phyloP scores from a whole-genome alignment of 2,113 vertebrate genomes.

The Ancistrus triradiatus region DNA sequence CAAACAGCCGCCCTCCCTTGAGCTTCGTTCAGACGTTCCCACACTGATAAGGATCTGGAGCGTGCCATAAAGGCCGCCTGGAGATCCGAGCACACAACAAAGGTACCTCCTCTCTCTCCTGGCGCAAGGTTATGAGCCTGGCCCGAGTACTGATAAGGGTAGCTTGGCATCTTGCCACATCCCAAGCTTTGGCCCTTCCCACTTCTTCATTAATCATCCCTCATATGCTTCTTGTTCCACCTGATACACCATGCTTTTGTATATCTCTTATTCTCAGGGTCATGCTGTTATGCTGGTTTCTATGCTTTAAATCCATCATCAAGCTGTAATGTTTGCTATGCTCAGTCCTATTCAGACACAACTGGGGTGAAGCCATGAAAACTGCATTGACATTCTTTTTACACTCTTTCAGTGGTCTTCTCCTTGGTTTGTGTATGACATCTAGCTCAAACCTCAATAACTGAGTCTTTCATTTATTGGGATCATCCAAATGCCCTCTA shows the following conservation, averaged over 20 bases:
- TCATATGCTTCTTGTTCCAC: slow-evolving; percentile 15
- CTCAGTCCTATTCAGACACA: background rate
- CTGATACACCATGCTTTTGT: slow-evolving; percentile 16
- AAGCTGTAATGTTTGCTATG: background rate
- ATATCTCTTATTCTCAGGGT: slow-evolving; percentile 2
- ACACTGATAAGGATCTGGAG: slow-evolving; percentile 52
- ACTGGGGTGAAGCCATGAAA: background rate
- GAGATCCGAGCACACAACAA: slow-evolving; percentile 51
- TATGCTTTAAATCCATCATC: background rate
- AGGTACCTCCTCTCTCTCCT: slow-evolving; percentile 34
- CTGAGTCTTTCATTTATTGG: no score
- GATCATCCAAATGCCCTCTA: no score
- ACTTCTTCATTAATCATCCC: slow-evolving; percentile 5
- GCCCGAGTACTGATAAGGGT: slow-evolving; percentile 41
- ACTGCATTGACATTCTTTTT: no score
- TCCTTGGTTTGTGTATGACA: no score
- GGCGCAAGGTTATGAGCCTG: slow-evolving; percentile 24
- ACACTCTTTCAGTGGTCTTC: no score
- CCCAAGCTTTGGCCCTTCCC: background rate
- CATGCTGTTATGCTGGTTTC: slow-evolving; percentile 3
- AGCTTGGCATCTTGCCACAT: slow-evolving; percentile 36
- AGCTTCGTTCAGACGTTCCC: slow-evolving; percentile 47
- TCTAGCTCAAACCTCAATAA: no score
- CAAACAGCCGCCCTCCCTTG: slow-evolving; percentile 2
- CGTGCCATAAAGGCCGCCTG: slow-evolving; percentile 45